These are phyloP conservation scores for Siderastrea siderea DNA, from an alignment of 92 coral and sea anemone genomes.

Conservation along the genomic window DNA sequence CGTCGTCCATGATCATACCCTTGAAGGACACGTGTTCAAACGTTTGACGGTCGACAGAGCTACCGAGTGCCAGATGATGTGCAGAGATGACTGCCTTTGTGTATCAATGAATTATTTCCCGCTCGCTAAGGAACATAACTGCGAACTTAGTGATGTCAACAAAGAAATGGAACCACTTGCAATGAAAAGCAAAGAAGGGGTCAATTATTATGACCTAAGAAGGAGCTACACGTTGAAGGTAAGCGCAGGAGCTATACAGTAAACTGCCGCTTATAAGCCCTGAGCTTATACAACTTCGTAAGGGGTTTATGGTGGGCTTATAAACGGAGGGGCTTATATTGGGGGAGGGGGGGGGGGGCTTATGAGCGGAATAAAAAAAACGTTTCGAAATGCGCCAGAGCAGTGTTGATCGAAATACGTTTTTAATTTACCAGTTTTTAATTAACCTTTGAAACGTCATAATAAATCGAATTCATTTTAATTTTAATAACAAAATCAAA, in stretches of 20 bases:
- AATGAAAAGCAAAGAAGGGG: constrained; percentile 1
- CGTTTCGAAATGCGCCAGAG: too few species aligned
- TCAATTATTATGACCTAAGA: background rate
- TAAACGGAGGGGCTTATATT: too few species aligned
- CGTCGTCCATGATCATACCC: background rate
- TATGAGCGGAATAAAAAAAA: too few species aligned
- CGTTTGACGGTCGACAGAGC: background rate
- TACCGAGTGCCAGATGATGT: background rate
- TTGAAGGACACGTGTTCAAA: constrained; percentile 16
- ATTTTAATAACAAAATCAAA: too few species aligned
- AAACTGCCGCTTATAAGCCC: background rate
- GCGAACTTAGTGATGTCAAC: constrained; percentile 2
- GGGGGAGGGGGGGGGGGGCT: too few species aligned
- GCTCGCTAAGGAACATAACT: background rate
- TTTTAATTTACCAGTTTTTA: too few species aligned
- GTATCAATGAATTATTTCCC: constrained; percentile 6
- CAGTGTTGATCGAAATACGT: too few species aligned
- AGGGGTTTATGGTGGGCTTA: background rate
- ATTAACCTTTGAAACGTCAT: too few species aligned
- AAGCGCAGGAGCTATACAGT: too few species aligned
- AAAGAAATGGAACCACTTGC: constrained; percentile 9
- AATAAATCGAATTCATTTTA: too few species aligned
- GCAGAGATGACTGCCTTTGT: constrained; percentile 13
- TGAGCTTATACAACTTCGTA: background rate
- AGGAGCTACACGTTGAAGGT: background rate